phyloP scores from a whole-genome alignment of 2,113 vertebrate genomes.

The Cephalopholis sonnerati region DNA sequence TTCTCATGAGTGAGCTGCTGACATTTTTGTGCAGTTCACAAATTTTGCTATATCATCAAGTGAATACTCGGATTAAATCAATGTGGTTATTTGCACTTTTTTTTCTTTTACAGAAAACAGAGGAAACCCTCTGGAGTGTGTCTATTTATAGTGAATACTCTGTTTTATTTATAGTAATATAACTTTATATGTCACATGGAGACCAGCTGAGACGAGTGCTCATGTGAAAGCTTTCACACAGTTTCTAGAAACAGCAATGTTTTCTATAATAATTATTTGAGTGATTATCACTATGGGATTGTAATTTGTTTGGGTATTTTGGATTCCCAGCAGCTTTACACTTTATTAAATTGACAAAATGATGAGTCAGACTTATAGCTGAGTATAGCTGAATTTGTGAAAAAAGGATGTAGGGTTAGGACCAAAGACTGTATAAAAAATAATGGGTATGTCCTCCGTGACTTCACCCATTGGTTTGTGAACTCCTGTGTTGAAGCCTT shows the following conservation, averaged over 20 bases:
- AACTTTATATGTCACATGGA: background rate
- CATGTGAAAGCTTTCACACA: background rate
- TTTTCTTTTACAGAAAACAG: too few species aligned
- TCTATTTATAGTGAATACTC: background rate
- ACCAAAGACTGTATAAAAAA: too few species aligned
- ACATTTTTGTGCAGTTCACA: slow-evolving; percentile 40
- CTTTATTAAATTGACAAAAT: background rate
- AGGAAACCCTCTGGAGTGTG: background rate
- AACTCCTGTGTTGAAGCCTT: too few species aligned
- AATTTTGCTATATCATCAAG: slow-evolving; percentile 6
- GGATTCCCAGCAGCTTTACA: background rate
- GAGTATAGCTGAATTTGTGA: background rate
- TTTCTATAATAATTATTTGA: background rate
- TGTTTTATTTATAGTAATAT: background rate
- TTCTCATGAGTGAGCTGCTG: slow-evolving; percentile 7
- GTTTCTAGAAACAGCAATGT: background rate
- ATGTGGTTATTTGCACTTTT: background rate
- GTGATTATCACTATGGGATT: background rate
- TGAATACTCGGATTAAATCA: background rate
- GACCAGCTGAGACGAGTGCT: background rate
- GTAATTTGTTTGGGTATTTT: background rate
- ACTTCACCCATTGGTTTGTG: too few species aligned
- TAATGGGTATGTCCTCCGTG: too few species aligned
- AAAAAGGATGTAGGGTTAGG: background rate
- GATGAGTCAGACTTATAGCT: background rate